Base-by-base conservation (phyloP, 2,113 vertebrate species). In the Zosterops lateralis region DNA sequence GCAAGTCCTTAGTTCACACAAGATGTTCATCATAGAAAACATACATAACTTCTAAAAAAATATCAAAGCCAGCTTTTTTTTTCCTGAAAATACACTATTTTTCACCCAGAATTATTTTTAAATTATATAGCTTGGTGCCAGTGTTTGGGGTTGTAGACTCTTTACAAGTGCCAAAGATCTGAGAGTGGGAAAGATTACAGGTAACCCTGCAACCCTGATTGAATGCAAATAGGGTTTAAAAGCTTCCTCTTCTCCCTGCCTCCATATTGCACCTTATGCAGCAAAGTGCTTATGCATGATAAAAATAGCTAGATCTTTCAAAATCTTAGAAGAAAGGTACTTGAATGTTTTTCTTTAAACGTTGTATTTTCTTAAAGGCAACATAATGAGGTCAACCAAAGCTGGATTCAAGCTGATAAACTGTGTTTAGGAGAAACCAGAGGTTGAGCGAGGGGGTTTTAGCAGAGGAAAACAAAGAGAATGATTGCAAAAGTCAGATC, bases 401-500 rank as follows among this genome's bases (percentile, higher is more conserved):
- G 75, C 93, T n/a, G 84, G 70, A 95, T 76, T 85, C 92, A 78
- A 71, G 80, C 64, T 83, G 93, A 92, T 90, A 93, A 85, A 57
- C 95, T 36, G 72, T 87, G 92, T 90, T 95, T 92, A 84, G 70
- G 86, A 96, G 76, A 96, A 95, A 87, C 26, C 73, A 92, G 92
- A 94, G 95, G 92, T 96, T 92, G 81, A 93, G 34, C 1, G 3
- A 86, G 90, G 67, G 77, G 93, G 56, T 56, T 95, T 95, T 84
- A 79, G 84, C 54, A 83, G 92, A 95, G 66, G 77, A 91, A 95
- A 97, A 98, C 97, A 97, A 97, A 98, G 97, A 97, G 91, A 96
- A 95, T 87, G 94, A 96, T 96, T 97, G 95, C 97, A 87, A 95
- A 97, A 97, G 92, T 97, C 97, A 96, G 96, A 97, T 96, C 96